Evolutionary conservation across 2,888 invertebrate genomes (phyloP).

Genomic region (Acleris emargana): DNA sequence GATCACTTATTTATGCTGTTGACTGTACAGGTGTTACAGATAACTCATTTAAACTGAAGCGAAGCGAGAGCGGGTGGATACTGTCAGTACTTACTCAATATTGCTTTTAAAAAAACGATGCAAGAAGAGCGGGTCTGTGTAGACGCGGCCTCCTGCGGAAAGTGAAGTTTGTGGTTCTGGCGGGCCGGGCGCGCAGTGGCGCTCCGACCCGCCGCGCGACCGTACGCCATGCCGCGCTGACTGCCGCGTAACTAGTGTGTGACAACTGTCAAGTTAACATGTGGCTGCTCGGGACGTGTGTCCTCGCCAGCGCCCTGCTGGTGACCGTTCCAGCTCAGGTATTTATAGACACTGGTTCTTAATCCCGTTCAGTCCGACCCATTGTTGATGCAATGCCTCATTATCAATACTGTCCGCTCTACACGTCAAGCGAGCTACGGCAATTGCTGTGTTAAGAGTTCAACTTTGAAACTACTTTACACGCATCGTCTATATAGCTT

Average conservation of each 20-base stretch:
- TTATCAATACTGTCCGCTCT: slow-evolving; percentile 34
- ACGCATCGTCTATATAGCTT: no score
- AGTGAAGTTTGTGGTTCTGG: slow-evolving; percentile 74
- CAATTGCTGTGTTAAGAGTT: slow-evolving; percentile 18
- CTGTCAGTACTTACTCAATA: background rate
- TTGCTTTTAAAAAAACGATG: background rate
- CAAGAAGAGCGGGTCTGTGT: slow-evolving; percentile 49
- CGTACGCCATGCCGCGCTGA: slow-evolving; percentile 71
- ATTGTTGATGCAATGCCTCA: slow-evolving; percentile 29
- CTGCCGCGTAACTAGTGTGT: slow-evolving; percentile 47
- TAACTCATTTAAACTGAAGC: no score
- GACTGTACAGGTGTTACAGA: no score
- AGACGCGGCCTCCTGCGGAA: slow-evolving; percentile 69
- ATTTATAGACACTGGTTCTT: slow-evolving; percentile 39
- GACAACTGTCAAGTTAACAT: slow-evolving; percentile 53
- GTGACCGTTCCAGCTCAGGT: slow-evolving; percentile 66
- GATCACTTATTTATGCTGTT: no score
- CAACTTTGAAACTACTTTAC: slow-evolving; percentile 19
- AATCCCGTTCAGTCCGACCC: slow-evolving; percentile 12
- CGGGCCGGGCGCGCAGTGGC: slow-evolving; percentile 64
- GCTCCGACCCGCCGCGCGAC: slow-evolving; percentile 66
- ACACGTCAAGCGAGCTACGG: slow-evolving; percentile 31
- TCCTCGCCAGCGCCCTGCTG: slow-evolving; percentile 62
- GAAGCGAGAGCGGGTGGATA: no score
- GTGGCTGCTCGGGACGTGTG: slow-evolving; percentile 63